phyloP scores from a whole-genome alignment of 2,888 invertebrate genomes.

The Scotopteryx bipunctaria region DNA sequence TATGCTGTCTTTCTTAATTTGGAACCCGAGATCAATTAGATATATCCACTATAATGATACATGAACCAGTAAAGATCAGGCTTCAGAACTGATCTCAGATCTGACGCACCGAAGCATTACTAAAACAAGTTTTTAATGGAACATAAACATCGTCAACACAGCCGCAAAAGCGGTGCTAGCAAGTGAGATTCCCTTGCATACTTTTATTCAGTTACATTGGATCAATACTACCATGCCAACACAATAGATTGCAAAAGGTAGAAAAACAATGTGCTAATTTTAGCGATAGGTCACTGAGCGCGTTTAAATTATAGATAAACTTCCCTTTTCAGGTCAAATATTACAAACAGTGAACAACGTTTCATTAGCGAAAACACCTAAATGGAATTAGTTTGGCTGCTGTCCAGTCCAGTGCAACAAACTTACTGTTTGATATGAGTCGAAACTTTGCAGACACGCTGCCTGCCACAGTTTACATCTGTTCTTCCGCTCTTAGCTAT shows the following conservation, averaged over 20 bases:
- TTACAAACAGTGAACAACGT: slow-evolving; percentile 2
- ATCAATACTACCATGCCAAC: slow-evolving; percentile 18
- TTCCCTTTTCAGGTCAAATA: too few species aligned
- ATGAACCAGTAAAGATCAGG: background rate
- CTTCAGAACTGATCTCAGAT: background rate
- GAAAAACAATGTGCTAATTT: background rate
- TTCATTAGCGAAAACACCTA: slow-evolving; percentile 10
- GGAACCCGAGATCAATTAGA: background rate
- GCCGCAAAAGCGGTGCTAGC: slow-evolving; percentile 16
- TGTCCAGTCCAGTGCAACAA: slow-evolving; percentile 19
- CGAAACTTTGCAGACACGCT: slow-evolving; percentile 17
- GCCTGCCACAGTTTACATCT: slow-evolving; percentile 5
- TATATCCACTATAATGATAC: background rate
- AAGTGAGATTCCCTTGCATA: slow-evolving; percentile 13
- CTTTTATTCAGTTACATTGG: slow-evolving; percentile 5
- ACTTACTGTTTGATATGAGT: slow-evolving; percentile 9
- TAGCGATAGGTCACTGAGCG: background rate
- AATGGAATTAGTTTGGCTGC: slow-evolving; percentile 18
- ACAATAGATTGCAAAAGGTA: background rate
- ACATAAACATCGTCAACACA: slow-evolving; percentile 6
- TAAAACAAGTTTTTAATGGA: slow-evolving; percentile 19
- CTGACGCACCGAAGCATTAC: slow-evolving; percentile 7
- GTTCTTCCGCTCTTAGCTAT: slow-evolving; percentile 4
- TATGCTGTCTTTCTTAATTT: background rate
- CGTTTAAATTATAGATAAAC: background rate